Evolutionary conservation across 2,113 vertebrate species (phyloP), one percentile per base, ranked within the genome.

Genomic region (Gymnogyps californianus): DNA sequence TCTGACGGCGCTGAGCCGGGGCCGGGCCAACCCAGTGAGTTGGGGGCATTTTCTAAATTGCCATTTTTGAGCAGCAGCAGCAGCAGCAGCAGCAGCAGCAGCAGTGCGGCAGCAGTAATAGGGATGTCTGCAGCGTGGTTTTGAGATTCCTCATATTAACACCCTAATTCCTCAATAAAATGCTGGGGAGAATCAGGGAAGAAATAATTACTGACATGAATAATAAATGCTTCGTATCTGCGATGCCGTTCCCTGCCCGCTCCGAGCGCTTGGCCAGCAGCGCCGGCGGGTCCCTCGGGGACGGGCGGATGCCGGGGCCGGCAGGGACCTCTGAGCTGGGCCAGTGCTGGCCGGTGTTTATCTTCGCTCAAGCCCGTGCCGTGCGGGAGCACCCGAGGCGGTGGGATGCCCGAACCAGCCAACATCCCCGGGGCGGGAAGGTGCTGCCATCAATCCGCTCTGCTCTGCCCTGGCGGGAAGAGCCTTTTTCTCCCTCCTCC

Each of bases 1-100:
- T 34, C 71, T 18, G 71, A n/a, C 1, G 0, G 19, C 2, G 0
- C 4, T 1, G 2, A 52, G 36, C 31, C 1, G 1, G 36, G 36
- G 51, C 38, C 3, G 8, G 28, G 19, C 67, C 51, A 52, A 47
- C 34, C 38, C 47, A 11, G 38, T 3, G 9, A 32, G 32, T 1
- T 18, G 18, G 42, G 46, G 42, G 10, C 51, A 7, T 32, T 66
- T 72, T 38, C 74, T 25, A 5, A 38, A 7, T 29, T 42, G 28
- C 38, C 22, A 4, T 11, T 58, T 34, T 28, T 20, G 13, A 62
- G 64, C 58, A 65, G 82, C 67, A 36, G 34, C 44, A 16, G 66
- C 5, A 36, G 64, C 58, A 65, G 82, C 67, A 36, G 34, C 44
- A 16, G 66, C 5, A 36, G 38, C 38, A 38, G 69, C 51, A 21